These are phyloP conservation scores for Hesperophylax magnus DNA, from an alignment of 1,140 invertebrate genomes.

Conservation along the genomic window DNA sequence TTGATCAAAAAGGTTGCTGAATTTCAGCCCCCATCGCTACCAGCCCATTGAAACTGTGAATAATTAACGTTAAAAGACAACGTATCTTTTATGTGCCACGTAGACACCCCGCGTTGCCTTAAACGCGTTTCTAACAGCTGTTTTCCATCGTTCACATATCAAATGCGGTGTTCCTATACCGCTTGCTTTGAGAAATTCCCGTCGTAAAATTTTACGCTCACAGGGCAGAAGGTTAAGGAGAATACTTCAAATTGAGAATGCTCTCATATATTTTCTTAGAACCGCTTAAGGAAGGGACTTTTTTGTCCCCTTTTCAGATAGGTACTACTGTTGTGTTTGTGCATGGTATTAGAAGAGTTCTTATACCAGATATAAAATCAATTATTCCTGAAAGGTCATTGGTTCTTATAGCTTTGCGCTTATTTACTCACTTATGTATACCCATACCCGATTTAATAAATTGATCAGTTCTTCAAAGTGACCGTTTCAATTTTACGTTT, in stretches of 20 bases:
- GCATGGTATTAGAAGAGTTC: not conserved
- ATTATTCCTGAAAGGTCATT: slow-evolving; percentile 1
- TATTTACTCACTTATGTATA: not conserved
- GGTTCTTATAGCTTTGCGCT: not conserved
- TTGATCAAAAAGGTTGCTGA: no score
- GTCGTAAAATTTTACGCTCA: slow-evolving; percentile 23
- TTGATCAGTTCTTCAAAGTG: no score
- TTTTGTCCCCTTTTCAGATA: not conserved
- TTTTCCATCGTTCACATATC: not conserved
- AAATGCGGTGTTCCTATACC: not conserved
- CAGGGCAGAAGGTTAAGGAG: slow-evolving; percentile 7
- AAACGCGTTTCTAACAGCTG: not conserved
- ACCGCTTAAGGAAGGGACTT: not conserved
- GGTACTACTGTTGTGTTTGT: not conserved
- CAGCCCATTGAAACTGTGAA: no score
- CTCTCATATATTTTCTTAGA: not conserved
- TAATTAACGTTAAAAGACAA: no score
- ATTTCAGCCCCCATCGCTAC: no score
- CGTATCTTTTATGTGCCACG: no score
- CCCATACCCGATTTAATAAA: not conserved
- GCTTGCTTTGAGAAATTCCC: slow-evolving; percentile 12
- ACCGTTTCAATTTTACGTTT: no score
- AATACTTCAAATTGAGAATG: slow-evolving; percentile 1
- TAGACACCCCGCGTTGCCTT: not conserved
- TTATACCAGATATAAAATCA: not conserved